A percentile compares a stretch with the other conserved stretches of the same genome.
Conservation (phyloP, 2,113 vertebrate genomes). For the Microtus ochrogaster region DNA sequence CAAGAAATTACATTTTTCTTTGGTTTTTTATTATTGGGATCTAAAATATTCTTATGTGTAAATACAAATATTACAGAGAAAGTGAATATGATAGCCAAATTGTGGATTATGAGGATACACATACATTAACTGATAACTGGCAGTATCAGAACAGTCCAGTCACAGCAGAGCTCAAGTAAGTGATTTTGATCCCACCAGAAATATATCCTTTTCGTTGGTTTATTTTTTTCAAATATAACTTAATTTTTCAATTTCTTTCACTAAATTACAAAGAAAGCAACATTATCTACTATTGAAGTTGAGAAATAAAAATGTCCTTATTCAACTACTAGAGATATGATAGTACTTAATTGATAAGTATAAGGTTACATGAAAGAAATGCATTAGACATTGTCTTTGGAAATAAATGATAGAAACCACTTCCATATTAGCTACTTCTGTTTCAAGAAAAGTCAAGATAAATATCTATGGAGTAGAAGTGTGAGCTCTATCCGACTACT, state of each 20-base stretch:
- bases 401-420: conserved; percentile 58
- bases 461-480: conserved; percentile 40
- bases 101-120: conserved; percentile 79
- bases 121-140: conserved; percentile 81
- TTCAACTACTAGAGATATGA: conserved; percentile 57
- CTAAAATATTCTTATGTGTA: conserved; percentile 80
- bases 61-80: conserved; percentile 81
- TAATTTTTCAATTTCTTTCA: conserved; percentile 72
- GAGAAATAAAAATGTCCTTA: conserved; percentile 58
- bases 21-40: conserved; percentile 71
- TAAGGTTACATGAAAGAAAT: conserved; percentile 31
- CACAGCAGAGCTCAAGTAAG: conserved; percentile 80
- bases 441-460: conserved; percentile 60
- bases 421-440: conserved; percentile 14
- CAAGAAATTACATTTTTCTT: conserved; percentile 72
- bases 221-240: conserved; percentile 76
- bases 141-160: conserved; percentile 76
- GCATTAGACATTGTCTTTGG: conserved; percentile 38
- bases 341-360: conserved; percentile 49
- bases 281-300: conserved; percentile 61
- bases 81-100: conserved; percentile 78
- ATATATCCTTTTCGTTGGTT: conserved; percentile 74
- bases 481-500: not conserved
- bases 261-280: conserved; percentile 61
- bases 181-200: conserved; percentile 79